Base-by-base conservation (phyloP, 2,888 invertebrate genomes). In the Acronicta alni region DNA sequence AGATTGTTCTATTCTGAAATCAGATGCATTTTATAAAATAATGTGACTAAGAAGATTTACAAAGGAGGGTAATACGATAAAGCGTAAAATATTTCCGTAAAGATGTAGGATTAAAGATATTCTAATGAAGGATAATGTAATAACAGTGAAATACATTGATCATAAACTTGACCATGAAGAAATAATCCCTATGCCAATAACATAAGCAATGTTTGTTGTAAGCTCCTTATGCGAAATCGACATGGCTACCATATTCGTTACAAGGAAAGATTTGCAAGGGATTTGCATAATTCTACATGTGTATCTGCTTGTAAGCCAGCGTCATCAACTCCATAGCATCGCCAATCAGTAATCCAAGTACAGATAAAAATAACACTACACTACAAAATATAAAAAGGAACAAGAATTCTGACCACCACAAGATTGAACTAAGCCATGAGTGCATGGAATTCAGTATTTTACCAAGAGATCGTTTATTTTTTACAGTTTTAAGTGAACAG, bases 241-340 rank as follows among this genome's bases (percentile, higher is more conserved):
- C 67, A 69, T 70, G 75, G 70, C 72, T 73, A 70, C 78, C 81
- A 79, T 74, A 75, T 70, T 64, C 61, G 75, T 65, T 67, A 82
- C 80, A 75, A 77, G 81, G 80, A 81, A 85, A 80, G 75, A 77
- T 81, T 78, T 79, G 62, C 61, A 57, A 63, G 57, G 74, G 82
- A 89, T 88, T 89, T 87, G 86, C 88, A 88, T 89, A 87, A 86
- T 82, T 75, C 72, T 82, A 85, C 85, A 83, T 72, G 73, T 80
- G 82, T 81, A 75, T 75, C 78, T 66, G 77, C 67, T 48, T 67
- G 66, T 71, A 62, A 65, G 64, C 62, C 41, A 43, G 47, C 56
- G 55, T 59, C 56, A 68, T 67, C 48, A 45, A 45, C 60, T 68
- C 44, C 57, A 42, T 60, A 64, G 52, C 47, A 55, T 58, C 39